phyloP scores from a whole-genome alignment of 1,140 invertebrate species.

The Dinothrombium tinctorium region DNA sequence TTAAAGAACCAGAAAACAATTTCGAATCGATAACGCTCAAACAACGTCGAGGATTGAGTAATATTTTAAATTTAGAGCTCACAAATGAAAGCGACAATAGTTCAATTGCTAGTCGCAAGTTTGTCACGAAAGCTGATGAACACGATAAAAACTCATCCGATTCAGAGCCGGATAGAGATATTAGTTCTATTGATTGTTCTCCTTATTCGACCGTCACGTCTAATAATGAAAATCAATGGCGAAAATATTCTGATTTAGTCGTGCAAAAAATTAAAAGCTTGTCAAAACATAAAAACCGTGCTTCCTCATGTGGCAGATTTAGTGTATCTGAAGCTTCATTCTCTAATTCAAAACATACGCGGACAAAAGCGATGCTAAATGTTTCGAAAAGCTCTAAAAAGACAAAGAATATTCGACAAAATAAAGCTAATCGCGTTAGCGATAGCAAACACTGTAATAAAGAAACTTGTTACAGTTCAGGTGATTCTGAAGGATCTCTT shows the following conservation, averaged over 20 bases:
- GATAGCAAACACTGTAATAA: neutral
- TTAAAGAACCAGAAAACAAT: too few relatives aligned
- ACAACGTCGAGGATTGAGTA: too few relatives aligned
- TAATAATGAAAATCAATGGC: neutral
- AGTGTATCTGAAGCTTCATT: neutral
- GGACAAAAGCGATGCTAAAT: neutral
- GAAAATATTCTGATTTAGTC: neutral
- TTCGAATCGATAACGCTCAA: too few relatives aligned
- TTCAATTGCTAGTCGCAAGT: too few relatives aligned
- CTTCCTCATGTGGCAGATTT: neutral
- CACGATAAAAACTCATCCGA: too few relatives aligned
- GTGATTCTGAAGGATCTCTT: constrained; percentile 2
- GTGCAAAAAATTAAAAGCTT: neutral
- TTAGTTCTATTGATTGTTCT: neutral
- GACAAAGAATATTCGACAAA: neutral
- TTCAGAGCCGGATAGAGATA: neutral
- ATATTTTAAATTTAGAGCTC: too few relatives aligned
- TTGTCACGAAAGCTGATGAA: too few relatives aligned
- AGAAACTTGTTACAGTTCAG: neutral
- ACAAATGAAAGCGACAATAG: too few relatives aligned
- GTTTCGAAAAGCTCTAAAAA: neutral
- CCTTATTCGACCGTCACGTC: constrained; percentile 1
- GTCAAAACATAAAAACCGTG: too few relatives aligned
- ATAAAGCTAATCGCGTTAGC: neutral
- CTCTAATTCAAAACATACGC: neutral